A percentile compares a stretch with the other conserved stretches of the same genome.
phyloP scores from a whole-genome alignment of 2,113 vertebrate genomes.

The Pithys albifrons region DNA sequence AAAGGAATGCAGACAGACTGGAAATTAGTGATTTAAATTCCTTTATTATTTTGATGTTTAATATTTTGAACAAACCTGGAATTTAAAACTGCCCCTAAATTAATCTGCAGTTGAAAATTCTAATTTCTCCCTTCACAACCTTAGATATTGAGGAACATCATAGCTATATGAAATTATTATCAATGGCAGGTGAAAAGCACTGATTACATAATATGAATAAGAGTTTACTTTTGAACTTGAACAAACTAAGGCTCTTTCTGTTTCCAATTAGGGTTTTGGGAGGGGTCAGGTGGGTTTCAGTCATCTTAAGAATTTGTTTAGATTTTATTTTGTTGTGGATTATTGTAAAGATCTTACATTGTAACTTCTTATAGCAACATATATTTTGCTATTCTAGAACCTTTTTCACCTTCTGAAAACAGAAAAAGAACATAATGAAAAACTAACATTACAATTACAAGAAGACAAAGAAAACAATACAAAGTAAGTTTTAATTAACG shows the following conservation, averaged over 20 bases:
- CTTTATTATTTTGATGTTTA: neutral
- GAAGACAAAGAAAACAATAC: conserved; percentile 90
- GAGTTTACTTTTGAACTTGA: neutral
- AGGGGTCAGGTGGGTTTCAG: neutral
- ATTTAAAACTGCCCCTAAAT: neutral
- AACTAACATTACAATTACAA: conserved; percentile 83
- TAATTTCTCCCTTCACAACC: neutral
- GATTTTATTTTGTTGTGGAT: neutral
- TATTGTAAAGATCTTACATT: neutral
- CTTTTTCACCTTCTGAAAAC: conserved; percentile 80
- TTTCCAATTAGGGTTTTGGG: neutral
- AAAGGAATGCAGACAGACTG: neutral
- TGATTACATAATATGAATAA: neutral
- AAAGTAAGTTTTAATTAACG: conserved; percentile 81
- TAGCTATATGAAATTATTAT: neutral
- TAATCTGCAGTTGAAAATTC: neutral
- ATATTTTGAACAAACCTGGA: neutral
- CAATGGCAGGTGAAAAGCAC: neutral
- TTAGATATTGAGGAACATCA: neutral
- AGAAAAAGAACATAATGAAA: conserved; percentile 82
- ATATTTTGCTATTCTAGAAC: conserved; percentile 74
- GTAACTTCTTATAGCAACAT: neutral
- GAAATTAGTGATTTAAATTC: neutral
- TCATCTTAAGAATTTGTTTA: neutral
- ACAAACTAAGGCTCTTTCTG: neutral